phyloP scores from a whole-genome alignment of 1,140 invertebrate species.

The Elysia chlorotica region DNA sequence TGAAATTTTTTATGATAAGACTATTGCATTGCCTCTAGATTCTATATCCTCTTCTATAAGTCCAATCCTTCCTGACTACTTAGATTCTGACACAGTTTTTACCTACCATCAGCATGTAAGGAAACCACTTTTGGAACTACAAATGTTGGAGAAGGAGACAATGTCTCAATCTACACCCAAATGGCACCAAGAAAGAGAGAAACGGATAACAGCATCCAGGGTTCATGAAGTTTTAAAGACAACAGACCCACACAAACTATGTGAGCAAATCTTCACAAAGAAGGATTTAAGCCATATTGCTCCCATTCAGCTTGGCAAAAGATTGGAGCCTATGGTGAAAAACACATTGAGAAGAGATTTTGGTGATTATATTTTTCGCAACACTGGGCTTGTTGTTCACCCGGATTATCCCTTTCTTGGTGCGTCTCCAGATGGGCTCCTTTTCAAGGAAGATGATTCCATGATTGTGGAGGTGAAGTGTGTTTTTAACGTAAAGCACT shows the following conservation, averaged over 20 bases:
- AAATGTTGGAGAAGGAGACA: not conserved
- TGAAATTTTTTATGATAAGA: not conserved
- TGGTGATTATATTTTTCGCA: not conserved
- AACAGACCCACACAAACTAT: not conserved
- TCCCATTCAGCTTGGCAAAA: not conserved
- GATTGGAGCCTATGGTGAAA: not conserved
- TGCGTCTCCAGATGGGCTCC: not conserved
- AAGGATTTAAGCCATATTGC: not conserved
- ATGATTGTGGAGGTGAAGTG: not conserved
- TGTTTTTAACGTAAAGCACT: too few relatives aligned
- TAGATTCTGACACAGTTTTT: not conserved
- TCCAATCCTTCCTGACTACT: not conserved
- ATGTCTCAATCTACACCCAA: not conserved
- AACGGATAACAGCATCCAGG: not conserved
- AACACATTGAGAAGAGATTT: not conserved
- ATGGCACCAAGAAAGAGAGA: not conserved
- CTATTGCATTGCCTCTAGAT: not conserved
- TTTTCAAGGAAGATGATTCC: not conserved
- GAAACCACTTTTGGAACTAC: not conserved
- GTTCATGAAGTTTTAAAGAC: not conserved
- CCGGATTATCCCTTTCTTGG: not conserved
- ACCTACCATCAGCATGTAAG: not conserved
- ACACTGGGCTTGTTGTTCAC: not conserved
- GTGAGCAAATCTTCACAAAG: not conserved
- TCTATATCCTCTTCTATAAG: not conserved